A percentile compares a stretch with the other conserved stretches of the same genome.
These are phyloP conservation scores for Bovichtus variegatus DNA, from an alignment of 2,797 vertebrate genomes.

Conservation along the genomic window DNA sequence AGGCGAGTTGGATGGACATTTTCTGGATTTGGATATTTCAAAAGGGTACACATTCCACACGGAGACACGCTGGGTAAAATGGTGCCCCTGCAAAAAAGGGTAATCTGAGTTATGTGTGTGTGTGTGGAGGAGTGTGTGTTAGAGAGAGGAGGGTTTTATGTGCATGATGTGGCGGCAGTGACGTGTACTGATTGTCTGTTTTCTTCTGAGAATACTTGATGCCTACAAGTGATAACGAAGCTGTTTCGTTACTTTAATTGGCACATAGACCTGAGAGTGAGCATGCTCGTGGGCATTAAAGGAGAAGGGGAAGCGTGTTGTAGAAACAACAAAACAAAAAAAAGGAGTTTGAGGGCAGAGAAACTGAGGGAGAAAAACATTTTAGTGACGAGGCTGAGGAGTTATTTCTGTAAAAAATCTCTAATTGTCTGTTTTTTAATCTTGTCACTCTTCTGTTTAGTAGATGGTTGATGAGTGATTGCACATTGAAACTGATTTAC, in stretches of 20 bases:
- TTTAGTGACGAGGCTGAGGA: background rate
- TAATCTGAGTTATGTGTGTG: constrained; percentile 74
- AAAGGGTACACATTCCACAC: constrained; percentile 39
- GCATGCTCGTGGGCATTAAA: background rate
- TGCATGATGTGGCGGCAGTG: constrained; percentile 55
- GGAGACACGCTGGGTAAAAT: constrained; percentile 72
- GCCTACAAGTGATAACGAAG: constrained; percentile 23
- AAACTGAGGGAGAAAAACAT: background rate
- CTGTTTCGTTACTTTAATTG: constrained; percentile 39
- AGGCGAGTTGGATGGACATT: constrained; percentile 54
- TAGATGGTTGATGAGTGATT: constrained; percentile 54
- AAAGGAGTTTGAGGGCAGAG: background rate
- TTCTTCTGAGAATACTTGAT: constrained; percentile 6
- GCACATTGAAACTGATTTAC: constrained; percentile 58
- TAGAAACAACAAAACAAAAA: background rate
- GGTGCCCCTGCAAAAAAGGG: constrained; percentile 83
- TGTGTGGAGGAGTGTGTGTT: constrained; percentile 36
- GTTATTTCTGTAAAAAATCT: constrained; percentile 18
- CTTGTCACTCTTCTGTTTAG: constrained; percentile 45
- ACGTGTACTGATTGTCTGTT: constrained; percentile 25
- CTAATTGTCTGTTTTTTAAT: constrained; percentile 50
- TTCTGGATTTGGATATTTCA: constrained; percentile 61
- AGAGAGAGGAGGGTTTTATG: constrained; percentile 39
- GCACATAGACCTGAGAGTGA: constrained; percentile 8
- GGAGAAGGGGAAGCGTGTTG: background rate